Evolutionary conservation across 2,797 vertebrate genomes (phyloP).

Genomic region (Cossypha niveicapilla): DNA sequence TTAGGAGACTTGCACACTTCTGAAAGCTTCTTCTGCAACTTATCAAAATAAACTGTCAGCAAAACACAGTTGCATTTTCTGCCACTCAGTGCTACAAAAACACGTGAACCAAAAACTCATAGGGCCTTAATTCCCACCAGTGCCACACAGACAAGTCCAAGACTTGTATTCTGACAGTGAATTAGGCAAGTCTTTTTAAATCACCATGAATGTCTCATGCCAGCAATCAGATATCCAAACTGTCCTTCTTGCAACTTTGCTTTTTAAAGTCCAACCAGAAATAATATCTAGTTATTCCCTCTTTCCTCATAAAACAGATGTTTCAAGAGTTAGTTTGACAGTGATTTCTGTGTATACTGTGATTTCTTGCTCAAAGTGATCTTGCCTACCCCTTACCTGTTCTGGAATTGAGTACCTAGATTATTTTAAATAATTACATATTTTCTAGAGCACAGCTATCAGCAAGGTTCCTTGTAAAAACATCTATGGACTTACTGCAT

Average conservation of each 20-base stretch:
- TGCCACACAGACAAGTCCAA: neutral
- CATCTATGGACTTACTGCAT: neutral
- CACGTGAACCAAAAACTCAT: accelerated
- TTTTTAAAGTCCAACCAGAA: neutral
- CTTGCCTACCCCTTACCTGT: neutral
- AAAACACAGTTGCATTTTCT: neutral
- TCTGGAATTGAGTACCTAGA: accelerated
- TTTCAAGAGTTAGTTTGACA: neutral
- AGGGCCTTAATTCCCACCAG: neutral
- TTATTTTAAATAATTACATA: neutral
- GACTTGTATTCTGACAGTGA: neutral
- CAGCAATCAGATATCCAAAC: neutral
- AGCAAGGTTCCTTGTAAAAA: neutral
- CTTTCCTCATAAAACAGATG: neutral
- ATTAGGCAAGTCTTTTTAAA: neutral
- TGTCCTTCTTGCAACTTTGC: neutral
- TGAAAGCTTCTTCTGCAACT: neutral
- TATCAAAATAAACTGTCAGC: neutral
- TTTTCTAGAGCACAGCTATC: neutral
- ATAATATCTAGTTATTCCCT: accelerated
- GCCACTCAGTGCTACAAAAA: neutral
- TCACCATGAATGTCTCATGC: neutral
- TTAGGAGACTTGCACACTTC: neutral
- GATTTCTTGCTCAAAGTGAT: neutral
- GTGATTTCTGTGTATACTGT: neutral